Evolutionary conservation across 1,140 invertebrate genomes (phyloP), one percentile per base, ranked within the genome.

Genomic region (Megalopta genalis): DNA sequence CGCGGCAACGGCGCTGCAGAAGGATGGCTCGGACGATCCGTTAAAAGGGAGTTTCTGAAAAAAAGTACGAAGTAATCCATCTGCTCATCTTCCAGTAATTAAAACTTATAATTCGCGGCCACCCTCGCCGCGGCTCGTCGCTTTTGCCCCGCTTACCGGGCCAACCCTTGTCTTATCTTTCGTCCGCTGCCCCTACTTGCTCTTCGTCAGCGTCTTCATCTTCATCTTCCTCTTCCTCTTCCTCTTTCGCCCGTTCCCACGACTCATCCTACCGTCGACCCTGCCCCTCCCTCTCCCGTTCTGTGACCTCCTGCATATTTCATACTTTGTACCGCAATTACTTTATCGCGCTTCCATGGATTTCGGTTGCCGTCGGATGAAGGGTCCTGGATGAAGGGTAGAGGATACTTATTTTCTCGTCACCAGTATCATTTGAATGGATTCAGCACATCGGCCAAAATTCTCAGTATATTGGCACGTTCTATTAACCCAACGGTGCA

Each of bases 21-120:
- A 25, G 27, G 25, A 46, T 18, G 9, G 64, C 39, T 46, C 52
- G 63, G 57, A 60, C 65, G 67, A 82, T 70, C 75, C 76, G 83
- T 83, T 85, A 86, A 81, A 87, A 84, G 57, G 59, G 72, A 88
- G 81, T 77, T 70, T 66, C 42, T 21, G 75, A 57, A 57, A 87
- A 88, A 78, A 87, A 81, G 74, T 86, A 80, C 78, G 65, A 84
- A 86, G 87, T 87, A 89, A 89, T 89, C 88, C 88, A 90, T 90
- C 87, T 82, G 85, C 88, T 90, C 87, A 85, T 90, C 88, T 87
- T 85, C 76, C 86, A 88, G 87, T 90, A 90, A 90, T 90, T 90
- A 90, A 90, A 90, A 90, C 88, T 90, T 90, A 89, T 90, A 90
- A 90, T 88, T 90, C 86, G 83, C 77, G 82, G 80, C 81, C 62